Evolutionary conservation across 1,140 invertebrate genomes (phyloP).

Genomic region (Samia ricini): DNA sequence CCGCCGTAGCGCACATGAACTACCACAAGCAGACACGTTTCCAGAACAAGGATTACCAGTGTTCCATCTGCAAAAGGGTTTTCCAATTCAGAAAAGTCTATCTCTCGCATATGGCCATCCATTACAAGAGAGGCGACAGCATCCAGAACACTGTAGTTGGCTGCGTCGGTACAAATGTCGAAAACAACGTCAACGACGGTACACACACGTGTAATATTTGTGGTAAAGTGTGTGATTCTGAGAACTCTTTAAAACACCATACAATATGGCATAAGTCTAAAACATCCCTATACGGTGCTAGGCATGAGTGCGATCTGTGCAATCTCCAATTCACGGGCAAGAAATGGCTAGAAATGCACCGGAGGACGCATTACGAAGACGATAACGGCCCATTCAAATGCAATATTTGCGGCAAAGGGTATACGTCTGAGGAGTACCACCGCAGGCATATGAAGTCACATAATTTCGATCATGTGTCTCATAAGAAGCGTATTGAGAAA

Average conservation of each 20-base stretch:
- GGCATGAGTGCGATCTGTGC: slow-evolving; percentile 65
- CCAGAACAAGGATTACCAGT: slow-evolving; percentile 66
- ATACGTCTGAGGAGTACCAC: slow-evolving; percentile 56
- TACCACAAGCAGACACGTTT: slow-evolving; percentile 72
- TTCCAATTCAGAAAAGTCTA: slow-evolving; percentile 66
- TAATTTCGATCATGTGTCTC: slow-evolving; percentile 63
- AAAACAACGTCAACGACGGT: slow-evolving; percentile 42
- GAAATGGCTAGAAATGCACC: slow-evolving; percentile 53
- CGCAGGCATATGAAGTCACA: slow-evolving; percentile 65
- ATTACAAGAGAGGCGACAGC: slow-evolving; percentile 62
- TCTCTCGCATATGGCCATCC: slow-evolving; percentile 67
- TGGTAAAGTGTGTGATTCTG: slow-evolving; percentile 65
- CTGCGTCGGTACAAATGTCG: slow-evolving; percentile 28
- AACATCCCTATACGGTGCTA: slow-evolving; percentile 47
- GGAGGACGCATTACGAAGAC: slow-evolving; percentile 62
- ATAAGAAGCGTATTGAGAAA: slow-evolving; percentile 60
- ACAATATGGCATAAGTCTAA: slow-evolving; percentile 68
- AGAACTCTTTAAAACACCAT: slow-evolving; percentile 64
- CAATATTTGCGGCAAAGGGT: slow-evolving; percentile 63
- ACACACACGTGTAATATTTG: slow-evolving; percentile 61
- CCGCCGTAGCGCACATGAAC: slow-evolving; percentile 69
- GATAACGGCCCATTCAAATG: slow-evolving; percentile 66
- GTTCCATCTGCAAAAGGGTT: slow-evolving; percentile 66
- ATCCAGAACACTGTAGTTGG: slow-evolving; percentile 55
- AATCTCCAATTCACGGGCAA: slow-evolving; percentile 67